A percentile compares a stretch with the other conserved stretches of the same genome.
Conservation (phyloP, 2,113 vertebrate genomes). For the Rhinichthys klamathensis region DNA sequence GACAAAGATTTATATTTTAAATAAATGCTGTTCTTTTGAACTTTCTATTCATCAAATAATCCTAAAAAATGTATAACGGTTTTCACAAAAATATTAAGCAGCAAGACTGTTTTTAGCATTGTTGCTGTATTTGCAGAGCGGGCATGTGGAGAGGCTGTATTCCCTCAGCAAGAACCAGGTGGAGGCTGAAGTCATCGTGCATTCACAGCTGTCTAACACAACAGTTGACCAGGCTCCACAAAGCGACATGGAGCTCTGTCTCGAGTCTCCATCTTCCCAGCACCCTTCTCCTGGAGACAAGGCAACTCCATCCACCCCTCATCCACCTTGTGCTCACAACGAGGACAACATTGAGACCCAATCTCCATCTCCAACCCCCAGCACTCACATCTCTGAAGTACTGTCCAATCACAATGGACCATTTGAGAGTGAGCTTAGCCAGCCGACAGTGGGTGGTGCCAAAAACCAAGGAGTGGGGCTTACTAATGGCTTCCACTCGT, state of each 20-base stretch:
- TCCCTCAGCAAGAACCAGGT: conserved; percentile 83
- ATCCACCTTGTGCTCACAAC: conserved; percentile 25
- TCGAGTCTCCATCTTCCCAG: conserved; percentile 46
- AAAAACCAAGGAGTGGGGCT: conserved; percentile 63
- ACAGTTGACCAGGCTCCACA: conserved; percentile 23
- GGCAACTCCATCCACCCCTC: conserved; percentile 48
- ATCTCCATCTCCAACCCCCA: conserved; percentile 47
- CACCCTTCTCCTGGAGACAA: conserved; percentile 45
- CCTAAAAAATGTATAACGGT: not conserved
- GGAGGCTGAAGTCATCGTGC: conserved; percentile 95
- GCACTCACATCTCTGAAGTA: conserved; percentile 58
- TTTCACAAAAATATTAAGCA: not conserved
- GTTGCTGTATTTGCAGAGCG: conserved; percentile 44
- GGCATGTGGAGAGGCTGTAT: conserved; percentile 27
- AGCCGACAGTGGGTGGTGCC: conserved; percentile 52
- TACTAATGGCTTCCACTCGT: conserved; percentile 83
- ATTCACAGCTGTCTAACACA: conserved; percentile 88
- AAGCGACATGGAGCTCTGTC: conserved; percentile 28
- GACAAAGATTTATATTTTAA: too few species aligned
- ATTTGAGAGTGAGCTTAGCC: conserved; percentile 48
- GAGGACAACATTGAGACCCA: conserved; percentile 51
- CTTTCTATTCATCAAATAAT: not conserved
- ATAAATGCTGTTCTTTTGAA: not conserved
- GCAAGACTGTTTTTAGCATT: not conserved
- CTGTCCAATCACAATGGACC: conserved; percentile 67